Evolutionary conservation across 2,888 invertebrate species (phyloP).

Genomic region (Nomada hirtipes): DNA sequence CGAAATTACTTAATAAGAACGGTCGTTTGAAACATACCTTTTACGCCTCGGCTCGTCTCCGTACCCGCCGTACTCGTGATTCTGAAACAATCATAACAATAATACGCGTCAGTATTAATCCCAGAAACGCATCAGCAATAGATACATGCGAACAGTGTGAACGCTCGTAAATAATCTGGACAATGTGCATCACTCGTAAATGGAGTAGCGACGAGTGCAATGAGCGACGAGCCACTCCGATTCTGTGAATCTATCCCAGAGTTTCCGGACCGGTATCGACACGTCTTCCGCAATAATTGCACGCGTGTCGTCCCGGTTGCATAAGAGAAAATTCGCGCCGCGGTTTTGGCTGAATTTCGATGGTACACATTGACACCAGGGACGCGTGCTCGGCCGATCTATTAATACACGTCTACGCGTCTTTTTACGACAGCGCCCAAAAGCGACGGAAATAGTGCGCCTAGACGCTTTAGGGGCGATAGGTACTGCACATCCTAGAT

Average conservation of each 20-base stretch:
- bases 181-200: not conserved
- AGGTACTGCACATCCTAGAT: slow-evolving; percentile 38
- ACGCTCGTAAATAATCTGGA: not conserved
- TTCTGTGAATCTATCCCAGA: slow-evolving; percentile 13
- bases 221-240: not conserved
- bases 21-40: slow-evolving; percentile 75
- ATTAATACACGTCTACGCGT: slow-evolving; percentile 73
- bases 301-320: slow-evolving; percentile 37
- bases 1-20: not conserved
- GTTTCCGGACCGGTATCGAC: not conserved
- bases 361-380: slow-evolving; percentile 63
- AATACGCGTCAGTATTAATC: slow-evolving; percentile 12
- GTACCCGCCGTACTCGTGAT: slow-evolving; percentile 84
- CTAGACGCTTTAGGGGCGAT: slow-evolving; percentile 60
- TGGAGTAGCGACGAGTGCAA: not conserved
- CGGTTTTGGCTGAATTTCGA: slow-evolving; percentile 67
- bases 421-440: slow-evolving; percentile 68
- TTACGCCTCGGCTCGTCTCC: slow-evolving; percentile 84
- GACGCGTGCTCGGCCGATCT: slow-evolving; percentile 67
- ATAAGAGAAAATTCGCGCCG: slow-evolving; percentile 60
- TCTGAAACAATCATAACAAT: slow-evolving; percentile 75
- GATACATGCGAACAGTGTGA: not conserved
- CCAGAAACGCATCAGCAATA: not conserved
- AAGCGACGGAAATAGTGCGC: slow-evolving; percentile 71
- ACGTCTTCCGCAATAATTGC: slow-evolving; percentile 14